Evolutionary conservation across 2,113 vertebrate genomes (phyloP).

Genomic region (Raja brachyura): DNA sequence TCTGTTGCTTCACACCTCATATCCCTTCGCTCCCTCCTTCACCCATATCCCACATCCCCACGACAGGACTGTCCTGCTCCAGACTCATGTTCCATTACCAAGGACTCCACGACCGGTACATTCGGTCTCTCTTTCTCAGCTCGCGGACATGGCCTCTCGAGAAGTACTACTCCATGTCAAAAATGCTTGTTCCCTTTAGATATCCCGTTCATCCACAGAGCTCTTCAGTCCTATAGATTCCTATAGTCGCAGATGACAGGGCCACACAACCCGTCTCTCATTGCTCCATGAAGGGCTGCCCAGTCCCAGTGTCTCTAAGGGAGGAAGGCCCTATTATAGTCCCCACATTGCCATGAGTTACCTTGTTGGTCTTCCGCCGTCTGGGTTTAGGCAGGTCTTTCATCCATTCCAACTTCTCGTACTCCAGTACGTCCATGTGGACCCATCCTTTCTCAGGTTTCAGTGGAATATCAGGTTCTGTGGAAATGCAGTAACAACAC

Average conservation of each 20-base stretch:
- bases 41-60: too few relatives aligned
- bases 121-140: not conserved
- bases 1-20: too few relatives aligned
- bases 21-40: too few relatives aligned
- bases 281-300: not conserved
- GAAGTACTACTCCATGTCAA: not conserved
- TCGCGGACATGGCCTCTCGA: not conserved
- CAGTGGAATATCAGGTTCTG: conserved; percentile 67
- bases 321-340: not conserved
- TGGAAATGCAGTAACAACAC: not conserved
- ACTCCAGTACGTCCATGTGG: conserved; percentile 83
- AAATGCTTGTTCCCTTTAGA: not conserved
- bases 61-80: too few relatives aligned
- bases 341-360: conserved; percentile 44
- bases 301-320: not conserved
- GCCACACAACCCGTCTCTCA: not conserved
- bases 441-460: conserved; percentile 81
- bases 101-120: not conserved
- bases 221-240: not conserved
- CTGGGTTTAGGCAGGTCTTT: conserved; percentile 70
- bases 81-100: too few relatives aligned
- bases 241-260: not conserved
- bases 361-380: conserved; percentile 73
- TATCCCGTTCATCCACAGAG: not conserved
- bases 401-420: conserved; percentile 90